Percentiles rank a stretch among this genome's conserved stretches.
Evolutionary conservation across 1,140 invertebrate genomes (phyloP).

Genomic region (Druon quercuslanigerum): DNA sequence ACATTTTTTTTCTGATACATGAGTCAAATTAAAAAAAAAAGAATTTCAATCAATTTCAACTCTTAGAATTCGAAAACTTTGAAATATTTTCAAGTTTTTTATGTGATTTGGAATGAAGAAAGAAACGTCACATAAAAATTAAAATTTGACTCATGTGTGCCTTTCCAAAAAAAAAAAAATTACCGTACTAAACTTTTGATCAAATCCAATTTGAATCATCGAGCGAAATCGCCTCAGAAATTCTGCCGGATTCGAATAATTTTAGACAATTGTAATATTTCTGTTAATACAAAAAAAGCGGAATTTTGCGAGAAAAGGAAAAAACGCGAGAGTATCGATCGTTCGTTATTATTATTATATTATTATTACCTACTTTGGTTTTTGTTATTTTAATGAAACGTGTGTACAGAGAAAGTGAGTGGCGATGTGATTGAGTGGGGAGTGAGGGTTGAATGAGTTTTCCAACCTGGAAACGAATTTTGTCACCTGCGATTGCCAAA

Average conservation of each 20-base stretch:
- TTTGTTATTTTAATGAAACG: conserved; percentile 68
- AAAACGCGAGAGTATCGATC: conserved; percentile 46
- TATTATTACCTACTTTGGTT: conserved; percentile 58
- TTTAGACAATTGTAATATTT: not conserved
- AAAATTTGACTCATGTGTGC: conserved; percentile 5
- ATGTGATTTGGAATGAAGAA: not conserved
- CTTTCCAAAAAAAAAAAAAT: not conserved
- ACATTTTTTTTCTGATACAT: conserved; percentile 5
- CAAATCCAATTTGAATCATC: not conserved
- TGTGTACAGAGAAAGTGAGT: conserved; percentile 46
- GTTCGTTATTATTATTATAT: conserved; percentile 51
- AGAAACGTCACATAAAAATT: not conserved
- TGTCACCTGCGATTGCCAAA: not conserved
- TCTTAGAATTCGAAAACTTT: not conserved
- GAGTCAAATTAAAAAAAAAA: conserved; percentile 24
- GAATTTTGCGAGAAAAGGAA: conserved; percentile 36
- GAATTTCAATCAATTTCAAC: not conserved
- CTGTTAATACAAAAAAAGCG: not conserved
- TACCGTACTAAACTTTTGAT: not conserved
- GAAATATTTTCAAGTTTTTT: not conserved
- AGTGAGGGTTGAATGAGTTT: conserved; percentile 34
- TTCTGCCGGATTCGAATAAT: not conserved
- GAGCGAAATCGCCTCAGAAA: not conserved
- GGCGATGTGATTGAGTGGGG: conserved; percentile 49
- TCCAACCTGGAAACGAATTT: not conserved